Conservation (phyloP, 1,140 invertebrate genomes). For the Papilio xuthus region DNA sequence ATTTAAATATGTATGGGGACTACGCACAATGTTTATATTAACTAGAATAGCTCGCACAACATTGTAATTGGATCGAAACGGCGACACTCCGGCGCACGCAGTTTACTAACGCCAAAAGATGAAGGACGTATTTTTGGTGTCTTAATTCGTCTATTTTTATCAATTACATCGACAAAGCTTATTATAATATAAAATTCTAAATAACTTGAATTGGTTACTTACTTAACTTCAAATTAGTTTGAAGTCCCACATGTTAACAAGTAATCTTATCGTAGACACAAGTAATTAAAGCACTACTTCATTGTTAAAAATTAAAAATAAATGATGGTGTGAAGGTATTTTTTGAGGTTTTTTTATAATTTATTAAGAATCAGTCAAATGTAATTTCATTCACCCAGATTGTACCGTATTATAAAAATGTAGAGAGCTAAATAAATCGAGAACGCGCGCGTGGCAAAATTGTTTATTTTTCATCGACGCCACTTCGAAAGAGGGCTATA, state of each 20-base stretch:
- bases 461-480: conserved; percentile 42
- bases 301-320: neutral
- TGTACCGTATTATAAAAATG: conserved; percentile 29
- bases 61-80: neutral
- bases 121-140: neutral
- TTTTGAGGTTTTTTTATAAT: neutral
- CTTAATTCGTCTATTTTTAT: neutral
- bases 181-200: too few relatives aligned
- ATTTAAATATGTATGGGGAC: neutral
- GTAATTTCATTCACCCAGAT: conserved; percentile 27
- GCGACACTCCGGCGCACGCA: neutral
- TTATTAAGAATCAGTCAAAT: neutral
- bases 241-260: neutral
- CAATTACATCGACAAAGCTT: neutral
- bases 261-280: neutral
- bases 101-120: neutral
- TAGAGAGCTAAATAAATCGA: conserved; percentile 39
- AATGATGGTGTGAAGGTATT: neutral
- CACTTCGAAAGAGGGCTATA: conserved; percentile 46
- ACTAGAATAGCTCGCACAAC: neutral
- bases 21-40: neutral
- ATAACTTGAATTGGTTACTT: too few relatives aligned
- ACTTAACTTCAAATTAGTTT: neutral
- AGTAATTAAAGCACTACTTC: too few relatives aligned
- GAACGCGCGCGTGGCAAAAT: conserved; percentile 11